phyloP scores from a whole-genome alignment of 2,797 vertebrate genomes.

The Sphenodon punctatus region DNA sequence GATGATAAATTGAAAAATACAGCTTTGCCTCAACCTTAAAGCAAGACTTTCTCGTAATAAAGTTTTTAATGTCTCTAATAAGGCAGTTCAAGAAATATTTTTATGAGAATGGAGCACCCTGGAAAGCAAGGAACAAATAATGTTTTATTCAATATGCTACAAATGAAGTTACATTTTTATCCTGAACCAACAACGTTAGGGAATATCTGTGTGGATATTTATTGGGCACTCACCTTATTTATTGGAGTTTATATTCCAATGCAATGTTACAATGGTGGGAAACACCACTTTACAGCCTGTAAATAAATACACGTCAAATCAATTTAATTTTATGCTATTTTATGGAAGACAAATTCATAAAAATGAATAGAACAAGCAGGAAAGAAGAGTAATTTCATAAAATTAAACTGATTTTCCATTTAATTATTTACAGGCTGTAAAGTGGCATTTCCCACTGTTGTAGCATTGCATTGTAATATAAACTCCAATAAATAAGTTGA shows the following conservation, averaged over 20 bases:
- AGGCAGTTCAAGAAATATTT: not conserved
- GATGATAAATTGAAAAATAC: constrained; percentile 31
- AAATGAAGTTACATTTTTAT: not conserved
- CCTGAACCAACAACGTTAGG: not conserved
- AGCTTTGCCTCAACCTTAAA: constrained; percentile 13
- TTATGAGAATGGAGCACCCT: accelerated
- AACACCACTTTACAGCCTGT: too few relatives aligned
- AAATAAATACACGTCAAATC: too few relatives aligned
- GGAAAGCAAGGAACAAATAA: not conserved
- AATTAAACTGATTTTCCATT: accelerated
- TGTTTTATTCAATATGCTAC: not conserved
- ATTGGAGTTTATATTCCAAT: too few relatives aligned
- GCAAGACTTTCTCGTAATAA: not conserved
- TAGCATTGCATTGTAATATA: not conserved
- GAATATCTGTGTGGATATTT: too few relatives aligned
- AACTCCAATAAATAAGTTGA: too few relatives aligned
- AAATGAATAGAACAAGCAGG: too few relatives aligned
- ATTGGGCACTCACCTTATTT: too few relatives aligned
- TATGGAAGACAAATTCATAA: too few relatives aligned
- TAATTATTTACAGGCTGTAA: not conserved
- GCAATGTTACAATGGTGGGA: too few relatives aligned
- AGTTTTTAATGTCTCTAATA: not conserved
- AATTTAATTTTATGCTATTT: not conserved
- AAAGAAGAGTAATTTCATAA: not conserved
- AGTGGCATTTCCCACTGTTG: not conserved